Percentiles rank a stretch among this genome's conserved stretches.
Evolutionary conservation across 2,113 vertebrate species (phyloP).

Genomic region (Erpornis zantholeuca): DNA sequence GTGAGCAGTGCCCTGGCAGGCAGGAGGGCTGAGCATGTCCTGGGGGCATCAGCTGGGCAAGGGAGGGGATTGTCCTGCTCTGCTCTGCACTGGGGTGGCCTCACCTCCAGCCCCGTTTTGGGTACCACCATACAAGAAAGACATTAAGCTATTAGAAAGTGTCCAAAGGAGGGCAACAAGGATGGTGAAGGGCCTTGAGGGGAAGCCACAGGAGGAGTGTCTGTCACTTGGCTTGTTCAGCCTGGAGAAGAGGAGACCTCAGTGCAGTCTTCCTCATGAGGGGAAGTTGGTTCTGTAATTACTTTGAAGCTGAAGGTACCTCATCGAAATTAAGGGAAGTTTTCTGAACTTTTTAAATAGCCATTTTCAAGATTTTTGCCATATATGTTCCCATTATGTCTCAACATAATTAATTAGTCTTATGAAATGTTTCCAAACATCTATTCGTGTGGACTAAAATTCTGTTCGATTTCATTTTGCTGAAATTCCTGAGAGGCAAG

Average conservation of each 20-base stretch:
- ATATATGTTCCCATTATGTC: neutral
- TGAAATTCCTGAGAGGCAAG: neutral
- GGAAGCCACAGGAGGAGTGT: neutral
- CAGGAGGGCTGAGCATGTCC: fast-evolving
- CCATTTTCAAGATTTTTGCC: neutral
- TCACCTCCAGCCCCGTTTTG: fast-evolving
- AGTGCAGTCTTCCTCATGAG: too few relatives aligned
- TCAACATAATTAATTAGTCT: neutral
- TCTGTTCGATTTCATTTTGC: neutral
- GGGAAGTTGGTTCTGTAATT: neutral
- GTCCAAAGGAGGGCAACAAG: neutral
- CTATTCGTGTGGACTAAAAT: neutral
- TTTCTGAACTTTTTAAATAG: neutral
- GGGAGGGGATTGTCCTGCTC: fast-evolving
- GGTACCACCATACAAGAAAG: neutral
- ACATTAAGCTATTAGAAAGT: neutral
- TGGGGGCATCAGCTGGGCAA: fast-evolving
- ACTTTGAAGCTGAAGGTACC: neutral
- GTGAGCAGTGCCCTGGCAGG: neutral
- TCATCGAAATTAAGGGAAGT: neutral
- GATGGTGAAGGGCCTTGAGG: neutral
- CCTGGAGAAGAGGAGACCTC: neutral
- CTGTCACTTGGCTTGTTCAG: neutral
- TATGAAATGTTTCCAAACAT: neutral
- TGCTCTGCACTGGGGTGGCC: fast-evolving